Conservation (phyloP, 2,797 vertebrate genomes). For the Manis javanica region DNA sequence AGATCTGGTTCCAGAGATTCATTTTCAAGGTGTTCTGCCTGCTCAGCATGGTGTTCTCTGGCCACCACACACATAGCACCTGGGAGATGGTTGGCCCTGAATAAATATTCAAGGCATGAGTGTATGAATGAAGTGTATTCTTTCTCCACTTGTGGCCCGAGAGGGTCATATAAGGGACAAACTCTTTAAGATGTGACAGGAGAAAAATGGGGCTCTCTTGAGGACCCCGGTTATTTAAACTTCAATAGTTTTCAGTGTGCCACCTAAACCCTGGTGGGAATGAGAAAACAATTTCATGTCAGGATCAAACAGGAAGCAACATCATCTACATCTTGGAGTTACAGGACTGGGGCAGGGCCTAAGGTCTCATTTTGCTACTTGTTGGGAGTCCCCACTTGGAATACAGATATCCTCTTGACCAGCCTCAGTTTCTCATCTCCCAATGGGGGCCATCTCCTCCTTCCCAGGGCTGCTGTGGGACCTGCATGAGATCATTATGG, state of each 20-base stretch:
- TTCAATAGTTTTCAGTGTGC: neutral
- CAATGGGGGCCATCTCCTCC: neutral
- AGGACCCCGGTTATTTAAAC: neutral
- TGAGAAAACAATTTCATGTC: neutral
- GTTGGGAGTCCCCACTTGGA: neutral
- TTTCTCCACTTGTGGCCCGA: neutral
- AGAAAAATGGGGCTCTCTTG: neutral
- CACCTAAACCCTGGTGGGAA: neutral
- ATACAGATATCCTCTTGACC: neutral
- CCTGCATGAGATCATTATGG: fast-evolving
- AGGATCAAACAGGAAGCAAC: neutral
- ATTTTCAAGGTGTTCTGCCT: neutral
- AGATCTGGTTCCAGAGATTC: neutral
- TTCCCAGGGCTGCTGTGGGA: neutral
- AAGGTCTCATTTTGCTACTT: neutral
- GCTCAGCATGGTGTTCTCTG: neutral
- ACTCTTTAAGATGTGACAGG: neutral
- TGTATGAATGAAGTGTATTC: neutral
- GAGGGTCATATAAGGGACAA: neutral
- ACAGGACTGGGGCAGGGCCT: neutral
- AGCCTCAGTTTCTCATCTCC: constrained; percentile 18
- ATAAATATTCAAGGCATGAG: neutral
- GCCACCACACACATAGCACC: neutral
- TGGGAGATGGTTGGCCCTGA: neutral
- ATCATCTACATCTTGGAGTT: neutral